Percentiles rank a stretch among this genome's conserved stretches.
phyloP scores from a whole-genome alignment of 2,113 vertebrate genomes.

The Columbina picui region DNA sequence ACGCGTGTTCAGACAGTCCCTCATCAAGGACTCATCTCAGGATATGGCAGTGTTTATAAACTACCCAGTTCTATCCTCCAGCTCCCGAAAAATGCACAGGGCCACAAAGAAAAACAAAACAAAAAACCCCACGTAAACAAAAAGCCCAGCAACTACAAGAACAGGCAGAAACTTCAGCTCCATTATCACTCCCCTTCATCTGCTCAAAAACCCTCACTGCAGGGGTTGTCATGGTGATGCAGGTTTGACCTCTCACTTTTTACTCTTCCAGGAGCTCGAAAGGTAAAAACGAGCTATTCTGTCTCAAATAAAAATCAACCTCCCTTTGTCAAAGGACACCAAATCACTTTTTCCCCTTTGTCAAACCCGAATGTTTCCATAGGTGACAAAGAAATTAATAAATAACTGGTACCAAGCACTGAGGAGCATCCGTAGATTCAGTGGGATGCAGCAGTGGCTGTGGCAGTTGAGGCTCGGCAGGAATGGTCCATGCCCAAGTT shows the following conservation, averaged over 20 bases:
- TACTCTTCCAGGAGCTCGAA: constrained; percentile 78
- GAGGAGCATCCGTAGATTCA: neutral
- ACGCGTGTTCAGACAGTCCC: accelerated
- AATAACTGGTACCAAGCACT: neutral
- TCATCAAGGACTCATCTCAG: neutral
- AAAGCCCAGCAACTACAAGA: neutral
- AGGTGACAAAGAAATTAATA: neutral
- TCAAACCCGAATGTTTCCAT: constrained; percentile 62
- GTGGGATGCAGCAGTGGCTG: accelerated
- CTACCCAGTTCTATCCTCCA: neutral
- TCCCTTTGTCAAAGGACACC: constrained; percentile 62
- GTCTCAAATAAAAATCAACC: constrained; percentile 77
- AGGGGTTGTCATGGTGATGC: constrained; percentile 81
- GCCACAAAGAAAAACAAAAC: neutral
- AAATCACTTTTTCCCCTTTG: constrained; percentile 62
- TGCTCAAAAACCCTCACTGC: constrained; percentile 62
- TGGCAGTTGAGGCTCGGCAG: neutral
- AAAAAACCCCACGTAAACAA: constrained; percentile 4
- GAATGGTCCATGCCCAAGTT: neutral
- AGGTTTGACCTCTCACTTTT: constrained; percentile 82
- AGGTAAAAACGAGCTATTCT: constrained; percentile 79
- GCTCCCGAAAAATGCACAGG: neutral
- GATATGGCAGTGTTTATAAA: neutral
- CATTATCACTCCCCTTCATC: constrained; percentile 75
- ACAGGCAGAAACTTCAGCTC: constrained; percentile 64